phyloP scores from a whole-genome alignment of 2,888 invertebrate species.

The Acronicta psi region DNA sequence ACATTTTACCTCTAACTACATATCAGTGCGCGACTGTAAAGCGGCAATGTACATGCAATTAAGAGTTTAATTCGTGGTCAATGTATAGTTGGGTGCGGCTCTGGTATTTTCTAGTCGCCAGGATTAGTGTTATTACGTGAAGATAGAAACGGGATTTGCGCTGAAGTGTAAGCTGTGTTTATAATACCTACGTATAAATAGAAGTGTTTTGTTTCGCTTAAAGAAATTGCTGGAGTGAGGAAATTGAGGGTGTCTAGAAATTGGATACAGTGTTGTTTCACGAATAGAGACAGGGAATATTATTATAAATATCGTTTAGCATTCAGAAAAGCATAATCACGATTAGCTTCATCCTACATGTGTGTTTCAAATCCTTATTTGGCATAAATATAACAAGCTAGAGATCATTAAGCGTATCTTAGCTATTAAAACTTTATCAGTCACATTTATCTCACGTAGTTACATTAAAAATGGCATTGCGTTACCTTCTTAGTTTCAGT shows the following conservation, averaged over 20 bases:
- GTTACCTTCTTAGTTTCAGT: background rate
- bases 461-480: background rate
- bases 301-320: background rate
- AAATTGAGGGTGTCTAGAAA: conserved; percentile 32
- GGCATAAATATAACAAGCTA: background rate
- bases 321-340: background rate
- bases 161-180: conserved; percentile 50
- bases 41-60: conserved; percentile 70
- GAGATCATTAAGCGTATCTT: background rate
- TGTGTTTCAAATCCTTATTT: background rate
- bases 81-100: conserved; percentile 40
- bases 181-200: conserved; percentile 39
- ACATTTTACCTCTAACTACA: conserved; percentile 76
- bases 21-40: conserved; percentile 71
- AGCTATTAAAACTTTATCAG: conserved; percentile 5
- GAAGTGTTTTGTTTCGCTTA: conserved; percentile 43
- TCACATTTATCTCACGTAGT: background rate
- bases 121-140: conserved; percentile 58
- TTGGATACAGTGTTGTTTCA: conserved; percentile 30
- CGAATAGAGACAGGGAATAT: conserved; percentile 5
- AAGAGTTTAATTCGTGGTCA: conserved; percentile 60
- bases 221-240: conserved; percentile 37
- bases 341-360: background rate
- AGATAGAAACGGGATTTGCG: conserved; percentile 55
- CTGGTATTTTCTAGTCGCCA: conserved; percentile 47